Percentiles rank a stretch among this genome's conserved stretches.
These are phyloP conservation scores for Hemicordylus capensis DNA, from an alignment of 2,113 vertebrate species.

Conservation along the genomic window DNA sequence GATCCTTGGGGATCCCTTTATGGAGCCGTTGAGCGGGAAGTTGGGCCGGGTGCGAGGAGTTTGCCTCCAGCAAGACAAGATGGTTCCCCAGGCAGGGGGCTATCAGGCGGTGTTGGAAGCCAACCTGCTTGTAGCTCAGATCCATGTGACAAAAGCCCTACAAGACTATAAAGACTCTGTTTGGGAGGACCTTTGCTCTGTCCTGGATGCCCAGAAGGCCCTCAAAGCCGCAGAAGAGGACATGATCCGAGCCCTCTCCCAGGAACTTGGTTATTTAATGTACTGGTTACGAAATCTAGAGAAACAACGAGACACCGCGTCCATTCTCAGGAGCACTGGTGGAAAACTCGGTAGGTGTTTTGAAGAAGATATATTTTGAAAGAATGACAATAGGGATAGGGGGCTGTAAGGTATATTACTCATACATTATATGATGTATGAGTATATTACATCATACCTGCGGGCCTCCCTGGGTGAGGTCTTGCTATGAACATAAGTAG, in stretches of 20 bases:
- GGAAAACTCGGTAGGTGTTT: constrained; percentile 75
- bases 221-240: constrained; percentile 71
- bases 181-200: constrained; percentile 34
- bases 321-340: constrained; percentile 67
- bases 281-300: constrained; percentile 77
- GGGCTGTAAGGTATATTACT: too few relatives aligned
- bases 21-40: constrained; percentile 84
- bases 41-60: constrained; percentile 73
- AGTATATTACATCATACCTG: too few relatives aligned
- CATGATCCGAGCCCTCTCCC: constrained; percentile 71
- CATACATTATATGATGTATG: too few relatives aligned
- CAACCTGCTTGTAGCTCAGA: constrained; percentile 75
- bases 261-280: constrained; percentile 73
- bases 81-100: constrained; percentile 78
- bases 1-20: constrained; percentile 82
- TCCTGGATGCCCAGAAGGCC: constrained; percentile 45
- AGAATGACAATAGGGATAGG: too few relatives aligned
- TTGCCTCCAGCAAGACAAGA: constrained; percentile 63
- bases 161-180: constrained; percentile 58
- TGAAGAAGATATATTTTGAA: neutral
- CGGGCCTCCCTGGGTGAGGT: too few relatives aligned
- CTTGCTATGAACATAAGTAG: too few relatives aligned
- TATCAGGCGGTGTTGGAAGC: constrained; percentile 79
- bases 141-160: constrained; percentile 55
- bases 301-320: constrained; percentile 70